Evolutionary conservation across 2,797 vertebrate species (phyloP), one percentile per base, ranked within the genome.

Genomic region (Dallia pectoralis): DNA sequence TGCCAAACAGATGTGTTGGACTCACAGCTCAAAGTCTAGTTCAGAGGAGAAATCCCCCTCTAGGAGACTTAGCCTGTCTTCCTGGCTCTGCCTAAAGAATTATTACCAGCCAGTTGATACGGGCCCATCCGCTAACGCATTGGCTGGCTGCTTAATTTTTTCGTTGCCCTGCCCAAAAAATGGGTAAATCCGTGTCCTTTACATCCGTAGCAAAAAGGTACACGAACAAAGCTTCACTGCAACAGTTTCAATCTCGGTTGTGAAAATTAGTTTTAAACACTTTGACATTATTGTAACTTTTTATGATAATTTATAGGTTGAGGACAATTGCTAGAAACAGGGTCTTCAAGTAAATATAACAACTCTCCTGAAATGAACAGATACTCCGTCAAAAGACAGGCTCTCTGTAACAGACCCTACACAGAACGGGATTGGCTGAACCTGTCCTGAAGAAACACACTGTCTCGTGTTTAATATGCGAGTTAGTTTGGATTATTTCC

Each of bases 1-100:
- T 87, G 76, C 81, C 82, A 78, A 88, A 84, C 90, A 92, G 88
- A 91, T 90, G 89, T 90, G 89, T 90, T 80, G 69, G 27, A 51
- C 73, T 76, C 78, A 66, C 68, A 77, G 77, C 67, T 69, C 69
- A 27, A 56, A 67, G 73, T 25, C 36, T 66, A 76, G 79, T 80
- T 83, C 80, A 79, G 76, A 71, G 65, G 66, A 75, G 74, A 68
- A 77, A 67, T 63, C 56, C 61, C 79, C 77, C 62, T 74, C 56
- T 68, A 71, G 71, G 79, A 72, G 77, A 79, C 78, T 78, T 76
- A 67, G 53, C 49, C 81, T 71, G 79, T 79, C 81, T 73, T 71
- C 72, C 67, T 16, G 48, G 74, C 74, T 81, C 77, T 78, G 65
- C 29, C 70, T 61, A 22, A 22, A 71, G 32, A 72, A 72, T 75